A percentile compares a stretch with the other conserved stretches of the same genome.
These are phyloP conservation scores for Cactoblastis cactorum DNA, from an alignment of 2,888 invertebrate species.

Conservation along the genomic window DNA sequence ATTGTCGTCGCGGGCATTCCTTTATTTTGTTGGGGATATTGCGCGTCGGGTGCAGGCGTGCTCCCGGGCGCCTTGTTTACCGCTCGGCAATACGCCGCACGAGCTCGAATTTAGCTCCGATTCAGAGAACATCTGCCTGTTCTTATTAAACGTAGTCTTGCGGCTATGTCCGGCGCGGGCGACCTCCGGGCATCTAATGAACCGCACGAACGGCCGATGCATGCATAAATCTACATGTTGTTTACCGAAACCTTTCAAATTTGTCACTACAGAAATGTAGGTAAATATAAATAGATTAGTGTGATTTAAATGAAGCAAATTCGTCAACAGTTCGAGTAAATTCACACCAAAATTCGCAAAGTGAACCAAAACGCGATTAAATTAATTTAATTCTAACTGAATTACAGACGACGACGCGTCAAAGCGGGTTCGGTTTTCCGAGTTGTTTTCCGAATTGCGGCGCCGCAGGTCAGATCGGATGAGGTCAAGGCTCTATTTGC, in stretches of 20 bases:
- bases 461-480: conserved; percentile 28
- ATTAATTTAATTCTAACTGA: conserved; percentile 39
- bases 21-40: conserved; percentile 78
- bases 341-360: conserved; percentile 12
- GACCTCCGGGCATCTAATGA: conserved; percentile 8
- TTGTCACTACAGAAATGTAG: not conserved
- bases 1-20: conserved; percentile 71
- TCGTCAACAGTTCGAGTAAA: conserved; percentile 8
- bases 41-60: conserved; percentile 73
- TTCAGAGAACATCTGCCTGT: conserved; percentile 38
- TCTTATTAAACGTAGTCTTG: conserved; percentile 45
- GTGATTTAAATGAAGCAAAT: conserved; percentile 6
- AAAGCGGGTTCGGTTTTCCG: conserved; percentile 40
- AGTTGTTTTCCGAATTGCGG: conserved; percentile 46
- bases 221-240: conserved; percentile 23
- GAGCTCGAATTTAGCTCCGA: conserved; percentile 43
- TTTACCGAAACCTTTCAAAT: conserved; percentile 4
- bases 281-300: not conserved
- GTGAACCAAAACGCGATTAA: conserved; percentile 26
- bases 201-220: conserved; percentile 19
- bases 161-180: conserved; percentile 14
- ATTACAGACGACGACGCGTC: conserved; percentile 37
- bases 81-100: conserved; percentile 45
- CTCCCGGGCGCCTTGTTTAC: conserved; percentile 68
- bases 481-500: conserved; percentile 60